Base-by-base conservation (phyloP, 2,888 invertebrate genomes). In the Muschampia plurimacula region DNA sequence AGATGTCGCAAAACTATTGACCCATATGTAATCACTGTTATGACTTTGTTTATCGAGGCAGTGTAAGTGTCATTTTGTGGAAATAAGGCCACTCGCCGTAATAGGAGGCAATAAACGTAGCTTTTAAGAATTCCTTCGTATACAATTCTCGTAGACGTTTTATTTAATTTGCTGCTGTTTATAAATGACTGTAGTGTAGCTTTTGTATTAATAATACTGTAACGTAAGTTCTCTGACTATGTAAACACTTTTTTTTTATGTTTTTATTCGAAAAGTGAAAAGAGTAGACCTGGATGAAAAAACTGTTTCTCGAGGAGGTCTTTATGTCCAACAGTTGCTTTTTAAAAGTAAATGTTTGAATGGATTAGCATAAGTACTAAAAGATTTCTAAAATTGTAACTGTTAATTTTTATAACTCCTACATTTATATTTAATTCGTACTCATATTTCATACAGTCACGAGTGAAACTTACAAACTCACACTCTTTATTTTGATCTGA, bases 1-100 rank as follows among this genome's bases (percentile, higher is more conserved):
- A 91, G 91, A 90, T 89, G 90, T 90, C 88, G 88, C 87, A 85
- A 77, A 86, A 82, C 83, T 85, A 81, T 89, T 89, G 89, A 90
- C 90, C 90, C 86, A 87, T 89, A 88, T 88, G 86, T 88, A 88
- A 89, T 87, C 84, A 87, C 83, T 82, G 84, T 89, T 89, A 89
- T 89, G 85, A 85, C 79, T 79, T 86, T 87, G 84, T 89, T 90
- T 90, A 89, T 86, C 78, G 80, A 78, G 77, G 74, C 77, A 70
- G 78, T 81, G 80, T 84, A 85, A 86, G 83, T 84, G 81, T 84
- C 66, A 59, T 71, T 71, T 71, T 59, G 71, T 66, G 59, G 39
- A 66, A 66, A 71, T 71, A 52, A 46, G 10, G 49, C 66, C 52
- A 60, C 49, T 71, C 52, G 59, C 46, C 60, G 41, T 67, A 67